These are phyloP conservation scores for Zeus faber DNA, from an alignment of 2,113 vertebrate genomes.

Conservation along the genomic window DNA sequence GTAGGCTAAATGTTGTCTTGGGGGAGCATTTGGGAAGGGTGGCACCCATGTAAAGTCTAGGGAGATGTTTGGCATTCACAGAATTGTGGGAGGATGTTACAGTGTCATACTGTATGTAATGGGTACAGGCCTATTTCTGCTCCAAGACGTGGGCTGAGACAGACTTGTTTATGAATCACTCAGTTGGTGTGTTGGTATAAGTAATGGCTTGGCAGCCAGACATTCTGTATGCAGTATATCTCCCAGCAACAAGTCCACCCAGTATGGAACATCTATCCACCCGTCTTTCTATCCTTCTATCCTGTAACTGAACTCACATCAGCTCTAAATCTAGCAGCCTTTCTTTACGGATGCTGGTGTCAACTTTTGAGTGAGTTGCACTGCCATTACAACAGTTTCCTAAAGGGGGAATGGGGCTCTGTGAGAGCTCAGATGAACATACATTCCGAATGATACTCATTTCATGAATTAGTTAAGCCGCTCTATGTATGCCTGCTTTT, in stretches of 20 bases:
- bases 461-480: conserved; percentile 3
- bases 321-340: conserved; percentile 9
- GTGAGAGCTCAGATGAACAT: too few species aligned
- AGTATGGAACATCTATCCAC: conserved; percentile 17
- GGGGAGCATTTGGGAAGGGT: conserved; percentile 10
- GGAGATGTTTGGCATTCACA: conserved; percentile 46
- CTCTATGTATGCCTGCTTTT: conserved; percentile 7
- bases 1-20: neutral
- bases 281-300: neutral
- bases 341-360: conserved; percentile 14
- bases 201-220: conserved; percentile 25
- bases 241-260: conserved; percentile 27
- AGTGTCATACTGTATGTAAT: conserved; percentile 31
- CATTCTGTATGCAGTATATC: conserved; percentile 45
- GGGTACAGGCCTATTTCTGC: conserved; percentile 34
- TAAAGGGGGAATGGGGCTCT: conserved; percentile 16
- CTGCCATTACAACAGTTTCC: conserved; percentile 2
- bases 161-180: conserved; percentile 42
- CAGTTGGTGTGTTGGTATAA: conserved; percentile 18
- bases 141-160: conserved; percentile 20
- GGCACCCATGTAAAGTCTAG: conserved; percentile 12
- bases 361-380: neutral
- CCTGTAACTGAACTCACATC: neutral
- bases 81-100: conserved; percentile 38
- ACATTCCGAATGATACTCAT: too few species aligned